phyloP scores from a whole-genome alignment of 2,113 vertebrate species.

The Pseudorasbora parva region DNA sequence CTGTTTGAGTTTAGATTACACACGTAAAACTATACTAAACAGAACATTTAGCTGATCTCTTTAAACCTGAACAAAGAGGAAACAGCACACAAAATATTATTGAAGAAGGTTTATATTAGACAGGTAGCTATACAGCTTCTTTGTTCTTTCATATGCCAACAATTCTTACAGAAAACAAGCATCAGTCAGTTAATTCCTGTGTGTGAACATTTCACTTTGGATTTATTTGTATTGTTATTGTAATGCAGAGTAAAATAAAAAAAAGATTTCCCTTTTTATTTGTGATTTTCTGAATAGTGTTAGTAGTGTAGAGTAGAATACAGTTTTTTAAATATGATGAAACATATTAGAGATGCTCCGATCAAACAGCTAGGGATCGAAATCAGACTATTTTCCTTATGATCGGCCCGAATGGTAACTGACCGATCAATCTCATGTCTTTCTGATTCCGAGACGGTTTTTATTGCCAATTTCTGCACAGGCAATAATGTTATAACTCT shows the following conservation, averaged over 20 bases:
- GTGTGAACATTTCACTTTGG: too few relatives aligned
- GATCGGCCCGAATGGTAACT: too few relatives aligned
- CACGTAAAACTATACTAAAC: constrained; percentile 55
- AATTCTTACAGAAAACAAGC: neutral
- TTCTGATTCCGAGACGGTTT: too few relatives aligned
- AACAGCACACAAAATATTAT: constrained; percentile 48
- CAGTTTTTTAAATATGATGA: neutral
- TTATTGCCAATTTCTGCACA: too few relatives aligned
- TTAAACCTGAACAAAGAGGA: constrained; percentile 48
- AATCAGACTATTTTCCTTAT: too few relatives aligned
- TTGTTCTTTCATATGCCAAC: neutral
- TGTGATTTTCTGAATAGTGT: too few relatives aligned
- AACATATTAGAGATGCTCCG: too few relatives aligned
- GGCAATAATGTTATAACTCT: too few relatives aligned
- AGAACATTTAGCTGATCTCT: constrained; percentile 6
- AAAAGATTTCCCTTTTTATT: too few relatives aligned
- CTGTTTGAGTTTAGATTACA: constrained; percentile 54
- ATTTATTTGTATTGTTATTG: neutral
- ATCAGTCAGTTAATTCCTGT: neutral
- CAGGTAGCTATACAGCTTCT: constrained; percentile 29
- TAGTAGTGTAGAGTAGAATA: neutral
- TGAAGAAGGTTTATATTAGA: neutral
- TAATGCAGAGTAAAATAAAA: too few relatives aligned
- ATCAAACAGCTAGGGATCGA: too few relatives aligned
- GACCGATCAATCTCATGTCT: too few relatives aligned